phyloP scores from a whole-genome alignment of 1,140 invertebrate genomes.

The Anastrepha obliqua region DNA sequence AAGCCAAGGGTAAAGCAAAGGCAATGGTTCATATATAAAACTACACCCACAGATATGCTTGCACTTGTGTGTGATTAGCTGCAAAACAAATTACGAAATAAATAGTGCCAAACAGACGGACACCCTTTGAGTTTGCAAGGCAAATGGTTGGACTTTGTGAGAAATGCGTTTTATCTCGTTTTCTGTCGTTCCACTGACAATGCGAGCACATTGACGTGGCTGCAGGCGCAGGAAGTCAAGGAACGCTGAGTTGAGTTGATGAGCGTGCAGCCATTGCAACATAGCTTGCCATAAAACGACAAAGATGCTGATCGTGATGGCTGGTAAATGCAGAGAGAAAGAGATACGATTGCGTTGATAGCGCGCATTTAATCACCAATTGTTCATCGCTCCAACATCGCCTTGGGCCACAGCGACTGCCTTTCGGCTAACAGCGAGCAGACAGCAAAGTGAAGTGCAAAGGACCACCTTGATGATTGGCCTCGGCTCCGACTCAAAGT shows the following conservation, averaged over 20 bases:
- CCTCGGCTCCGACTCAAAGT: not conserved
- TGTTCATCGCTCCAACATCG: constrained; percentile 23
- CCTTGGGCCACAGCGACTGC: not conserved
- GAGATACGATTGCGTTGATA: constrained; percentile 31
- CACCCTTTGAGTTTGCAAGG: not conserved
- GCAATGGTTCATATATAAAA: no score
- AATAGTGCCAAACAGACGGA: not conserved
- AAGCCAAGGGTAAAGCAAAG: not conserved
- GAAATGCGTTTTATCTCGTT: constrained; percentile 26
- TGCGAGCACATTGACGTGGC: not conserved
- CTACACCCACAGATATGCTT: not conserved
- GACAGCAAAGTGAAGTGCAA: constrained; percentile 13
- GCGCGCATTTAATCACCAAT: constrained; percentile 40
- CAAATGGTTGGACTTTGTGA: constrained; percentile 10
- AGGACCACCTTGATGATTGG: constrained; percentile 35
- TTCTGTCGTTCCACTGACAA: not conserved
- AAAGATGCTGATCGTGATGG: not conserved
- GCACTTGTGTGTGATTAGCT: not conserved
- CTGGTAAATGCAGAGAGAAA: not conserved
- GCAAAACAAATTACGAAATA: not conserved
- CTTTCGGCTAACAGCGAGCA: not conserved
- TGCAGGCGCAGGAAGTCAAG: constrained; percentile 24
- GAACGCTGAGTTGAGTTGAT: not conserved
- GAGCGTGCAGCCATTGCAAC: not conserved
- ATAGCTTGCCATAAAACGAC: not conserved